Conservation (phyloP, 2,888 invertebrate genomes). For the Hemithea aestivaria region DNA sequence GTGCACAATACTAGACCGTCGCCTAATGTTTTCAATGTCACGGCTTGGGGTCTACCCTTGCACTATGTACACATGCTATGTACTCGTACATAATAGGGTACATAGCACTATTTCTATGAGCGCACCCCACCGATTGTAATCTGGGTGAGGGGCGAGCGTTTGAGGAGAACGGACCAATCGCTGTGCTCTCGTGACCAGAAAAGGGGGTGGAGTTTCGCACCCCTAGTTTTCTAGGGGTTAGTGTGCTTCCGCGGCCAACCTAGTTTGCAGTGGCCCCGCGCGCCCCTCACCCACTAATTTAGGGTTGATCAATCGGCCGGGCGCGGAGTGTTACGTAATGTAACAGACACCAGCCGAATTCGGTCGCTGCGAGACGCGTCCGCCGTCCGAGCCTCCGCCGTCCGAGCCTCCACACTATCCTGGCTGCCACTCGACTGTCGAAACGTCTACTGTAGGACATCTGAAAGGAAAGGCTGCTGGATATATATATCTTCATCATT, state of each 20-base stretch:
- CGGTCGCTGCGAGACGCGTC: conserved; percentile 22
- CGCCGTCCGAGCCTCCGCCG: conserved; percentile 8
- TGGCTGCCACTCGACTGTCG: too few relatives aligned
- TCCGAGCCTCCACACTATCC: background rate
- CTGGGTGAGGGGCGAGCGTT: conserved; percentile 74
- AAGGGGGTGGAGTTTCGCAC: conserved; percentile 79
- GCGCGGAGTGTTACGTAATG: conserved; percentile 63
- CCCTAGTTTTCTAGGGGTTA: conserved; percentile 80
- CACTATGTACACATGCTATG: conserved; percentile 57
- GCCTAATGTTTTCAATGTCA: conserved; percentile 63
- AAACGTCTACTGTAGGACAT: too few relatives aligned
- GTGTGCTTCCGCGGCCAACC: conserved; percentile 79
- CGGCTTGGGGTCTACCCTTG: conserved; percentile 58
- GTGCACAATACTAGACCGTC: too few relatives aligned
- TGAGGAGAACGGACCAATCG: conserved; percentile 72
- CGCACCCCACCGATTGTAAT: conserved; percentile 79
- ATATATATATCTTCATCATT: too few relatives aligned
- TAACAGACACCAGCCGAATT: conserved; percentile 57
- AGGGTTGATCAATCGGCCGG: conserved; percentile 75
- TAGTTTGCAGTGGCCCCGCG: conserved; percentile 69
- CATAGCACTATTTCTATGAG: conserved; percentile 77
- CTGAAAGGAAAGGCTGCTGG: too few relatives aligned
- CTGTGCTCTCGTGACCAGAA: conserved; percentile 77
- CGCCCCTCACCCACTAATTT: conserved; percentile 69
- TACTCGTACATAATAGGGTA: conserved; percentile 61